These are phyloP conservation scores for Ceyx cyanopectus DNA, from an alignment of 2,113 vertebrate genomes.

Conservation along the genomic window DNA sequence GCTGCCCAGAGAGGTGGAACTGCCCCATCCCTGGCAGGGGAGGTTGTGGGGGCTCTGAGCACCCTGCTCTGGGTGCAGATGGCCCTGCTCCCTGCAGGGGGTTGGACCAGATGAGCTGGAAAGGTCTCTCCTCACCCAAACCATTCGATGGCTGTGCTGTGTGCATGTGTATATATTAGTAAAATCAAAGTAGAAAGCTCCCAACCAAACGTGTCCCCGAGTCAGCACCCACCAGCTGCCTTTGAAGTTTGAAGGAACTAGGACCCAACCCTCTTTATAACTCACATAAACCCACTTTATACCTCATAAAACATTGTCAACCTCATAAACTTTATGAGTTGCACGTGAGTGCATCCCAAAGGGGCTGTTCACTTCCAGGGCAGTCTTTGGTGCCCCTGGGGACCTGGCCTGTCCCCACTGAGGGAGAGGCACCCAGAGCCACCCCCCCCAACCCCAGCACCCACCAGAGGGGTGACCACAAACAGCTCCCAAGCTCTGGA, in stretches of 20 bases:
- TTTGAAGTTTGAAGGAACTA: neutral
- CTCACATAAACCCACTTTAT: neutral
- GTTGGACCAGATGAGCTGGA: neutral
- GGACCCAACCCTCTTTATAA: neutral
- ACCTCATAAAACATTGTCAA: neutral
- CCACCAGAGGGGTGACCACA: fast-evolving
- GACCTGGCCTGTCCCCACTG: neutral
- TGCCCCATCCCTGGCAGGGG: too few species aligned
- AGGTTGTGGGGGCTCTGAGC: neutral
- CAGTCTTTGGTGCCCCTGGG: neutral
- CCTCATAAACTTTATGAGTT: neutral
- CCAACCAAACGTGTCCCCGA: fast-evolving
- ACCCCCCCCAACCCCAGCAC: neutral
- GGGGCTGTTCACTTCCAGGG: neutral
- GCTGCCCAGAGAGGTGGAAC: too few species aligned
- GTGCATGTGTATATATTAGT: too few species aligned
- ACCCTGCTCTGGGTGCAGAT: neutral
- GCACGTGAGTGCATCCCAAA: neutral
- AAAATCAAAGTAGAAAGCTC: neutral
- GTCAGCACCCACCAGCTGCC: neutral
- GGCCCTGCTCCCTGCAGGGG: neutral
- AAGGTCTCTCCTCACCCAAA: neutral
- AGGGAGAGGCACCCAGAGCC: neutral
- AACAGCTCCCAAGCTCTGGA: neutral
- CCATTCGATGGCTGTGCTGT: neutral